Evolutionary conservation across 2,797 vertebrate genomes (phyloP), one percentile per base, ranked within the genome.

Genomic region (Lagodon rhomboides): DNA sequence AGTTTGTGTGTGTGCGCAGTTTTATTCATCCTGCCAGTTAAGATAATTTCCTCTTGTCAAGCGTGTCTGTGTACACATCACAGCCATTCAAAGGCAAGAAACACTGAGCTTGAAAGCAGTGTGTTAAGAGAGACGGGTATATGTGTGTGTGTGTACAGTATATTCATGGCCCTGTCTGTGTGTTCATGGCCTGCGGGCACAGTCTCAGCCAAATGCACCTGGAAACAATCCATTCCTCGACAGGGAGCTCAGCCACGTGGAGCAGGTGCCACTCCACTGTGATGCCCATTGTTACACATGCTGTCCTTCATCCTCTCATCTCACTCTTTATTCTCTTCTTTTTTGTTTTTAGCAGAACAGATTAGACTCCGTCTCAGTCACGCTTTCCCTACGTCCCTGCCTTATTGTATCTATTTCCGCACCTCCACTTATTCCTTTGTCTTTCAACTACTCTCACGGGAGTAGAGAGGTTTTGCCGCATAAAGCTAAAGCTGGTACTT

Each of bases 401-500:
- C 58, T 17, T 73, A 85, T 50, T 75, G 66, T 82, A 58, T 78
- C 73, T 0, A 51, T 83, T 80, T 73, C 79, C 56, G 41, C 55
- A 5, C 59, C 82, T 71, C 53, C 67, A 73, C 80, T 85, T 80
- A 80, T 89, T 85, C 74, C 55, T 87, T 88, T 89, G 84, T 91
- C 87, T 93, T 90, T 90, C 68, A 89, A 75, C 76, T 60, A 23
- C 67, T 80, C 90, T 87, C 63, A 47, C 34, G 88, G 87, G 87
- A 81, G 74, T 1, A n/a, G 64, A 78, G 88, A 68, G 78, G 63
- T 81, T 84, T 68, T 20, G 41, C 85, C 75, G 77, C 73, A 62
- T 73, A 80, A 84, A 80, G 79, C 87, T 78, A 83, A 91, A 90
- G 87, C 86, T 87, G 89, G 82, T 87, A 68, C 84, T 89, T 90